phyloP scores from a whole-genome alignment of 2,888 invertebrate species.

The Poecilus cupreus region DNA sequence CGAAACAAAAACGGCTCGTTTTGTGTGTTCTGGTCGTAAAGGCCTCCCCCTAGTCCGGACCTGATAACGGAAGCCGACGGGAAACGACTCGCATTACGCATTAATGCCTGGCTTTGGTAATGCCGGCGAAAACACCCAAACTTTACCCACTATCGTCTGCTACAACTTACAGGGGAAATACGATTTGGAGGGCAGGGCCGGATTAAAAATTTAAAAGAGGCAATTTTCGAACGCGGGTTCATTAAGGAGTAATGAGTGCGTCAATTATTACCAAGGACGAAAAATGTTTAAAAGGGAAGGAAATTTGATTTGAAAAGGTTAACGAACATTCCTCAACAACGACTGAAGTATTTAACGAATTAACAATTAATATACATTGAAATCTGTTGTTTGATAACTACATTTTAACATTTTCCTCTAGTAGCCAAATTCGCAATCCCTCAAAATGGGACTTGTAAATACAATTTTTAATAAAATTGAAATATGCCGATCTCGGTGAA shows the following conservation, averaged over 20 bases:
- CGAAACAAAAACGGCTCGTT: no score
- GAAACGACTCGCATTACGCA: conserved; percentile 29
- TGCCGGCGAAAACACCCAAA: background rate
- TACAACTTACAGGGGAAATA: background rate
- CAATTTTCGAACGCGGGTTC: background rate
- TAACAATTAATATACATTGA: no score
- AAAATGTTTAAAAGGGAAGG: no score
- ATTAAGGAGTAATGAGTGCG: background rate
- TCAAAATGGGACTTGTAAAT: no score
- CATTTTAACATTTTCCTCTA: no score
- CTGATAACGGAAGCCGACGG: conserved; percentile 17
- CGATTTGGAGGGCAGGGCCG: background rate
- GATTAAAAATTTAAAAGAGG: background rate
- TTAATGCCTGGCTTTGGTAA: background rate
- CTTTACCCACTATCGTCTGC: background rate
- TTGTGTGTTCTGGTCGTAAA: background rate
- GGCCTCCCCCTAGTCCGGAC: background rate
- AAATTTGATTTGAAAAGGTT: no score
- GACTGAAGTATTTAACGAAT: no score
- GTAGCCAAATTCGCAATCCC: no score
- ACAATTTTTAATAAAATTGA: no score
- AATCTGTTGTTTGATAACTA: no score
- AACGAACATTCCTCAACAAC: no score
- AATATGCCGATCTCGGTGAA: no score
- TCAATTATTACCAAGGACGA: background rate